Evolutionary conservation across 1,140 invertebrate species (phyloP).

Genomic region (Trypoxylus dichotomus): DNA sequence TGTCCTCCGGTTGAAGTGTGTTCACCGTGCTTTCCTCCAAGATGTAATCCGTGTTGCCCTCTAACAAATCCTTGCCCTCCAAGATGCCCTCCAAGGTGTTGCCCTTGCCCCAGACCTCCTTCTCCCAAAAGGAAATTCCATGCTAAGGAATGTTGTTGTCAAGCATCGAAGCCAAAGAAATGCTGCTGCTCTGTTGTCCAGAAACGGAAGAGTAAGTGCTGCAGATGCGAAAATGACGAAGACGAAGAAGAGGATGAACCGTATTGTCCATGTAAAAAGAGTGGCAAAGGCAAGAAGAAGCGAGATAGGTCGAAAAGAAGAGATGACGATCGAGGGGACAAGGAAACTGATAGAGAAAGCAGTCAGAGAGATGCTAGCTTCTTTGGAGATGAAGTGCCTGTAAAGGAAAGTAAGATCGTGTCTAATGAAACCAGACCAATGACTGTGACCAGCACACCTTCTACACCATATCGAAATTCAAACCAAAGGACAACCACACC

Average conservation of each 20-base stretch:
- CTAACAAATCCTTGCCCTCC: conserved; percentile 34
- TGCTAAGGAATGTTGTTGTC: background rate
- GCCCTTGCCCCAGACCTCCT: background rate
- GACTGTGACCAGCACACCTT: background rate
- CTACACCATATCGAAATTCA: conserved; percentile 3
- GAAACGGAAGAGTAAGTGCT: background rate
- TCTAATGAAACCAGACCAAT: background rate
- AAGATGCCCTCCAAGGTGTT: conserved; percentile 28
- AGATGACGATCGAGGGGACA: background rate
- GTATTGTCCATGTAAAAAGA: background rate
- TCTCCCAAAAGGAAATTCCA: background rate
- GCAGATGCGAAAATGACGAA: background rate
- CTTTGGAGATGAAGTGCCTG: conserved; percentile 20
- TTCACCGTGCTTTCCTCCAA: conserved; percentile 32
- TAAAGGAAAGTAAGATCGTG: conserved; percentile 12
- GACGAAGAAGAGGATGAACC: conserved; percentile 15
- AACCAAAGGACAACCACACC: background rate
- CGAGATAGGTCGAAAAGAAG: background rate
- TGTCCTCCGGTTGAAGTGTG: conserved; percentile 36
- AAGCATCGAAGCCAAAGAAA: background rate
- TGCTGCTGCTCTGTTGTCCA: background rate
- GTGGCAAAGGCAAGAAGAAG: background rate
- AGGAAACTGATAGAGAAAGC: background rate
- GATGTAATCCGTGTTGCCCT: conserved; percentile 38
- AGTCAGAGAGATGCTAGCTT: background rate